phyloP scores from a whole-genome alignment of 2,113 vertebrate species.

The Micronycteris hirsuta region DNA sequence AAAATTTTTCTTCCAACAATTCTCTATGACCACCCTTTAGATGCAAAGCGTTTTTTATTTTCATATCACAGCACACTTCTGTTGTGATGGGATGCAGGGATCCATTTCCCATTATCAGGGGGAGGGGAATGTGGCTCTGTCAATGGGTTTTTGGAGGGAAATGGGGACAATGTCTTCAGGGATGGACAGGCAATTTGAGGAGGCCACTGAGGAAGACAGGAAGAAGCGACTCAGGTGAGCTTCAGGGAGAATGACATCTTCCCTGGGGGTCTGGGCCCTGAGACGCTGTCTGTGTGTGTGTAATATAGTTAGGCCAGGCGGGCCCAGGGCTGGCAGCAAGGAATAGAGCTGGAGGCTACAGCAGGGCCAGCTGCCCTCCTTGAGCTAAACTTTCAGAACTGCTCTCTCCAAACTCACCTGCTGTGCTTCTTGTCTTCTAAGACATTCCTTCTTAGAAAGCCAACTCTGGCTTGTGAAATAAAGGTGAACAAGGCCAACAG shows the following conservation, averaged over 20 bases:
- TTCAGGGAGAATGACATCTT: background rate
- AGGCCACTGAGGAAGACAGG: background rate
- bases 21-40: background rate
- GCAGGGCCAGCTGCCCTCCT: background rate
- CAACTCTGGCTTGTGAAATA: background rate
- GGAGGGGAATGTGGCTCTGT: too few relatives aligned
- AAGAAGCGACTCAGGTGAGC: background rate
- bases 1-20: background rate
- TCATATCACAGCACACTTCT: too few relatives aligned
- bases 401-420: too few relatives aligned
- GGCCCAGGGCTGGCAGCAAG: background rate
- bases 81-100: background rate
- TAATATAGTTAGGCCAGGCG: background rate
- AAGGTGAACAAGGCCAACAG: background rate
- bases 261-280: too few relatives aligned
- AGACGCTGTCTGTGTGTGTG: too few relatives aligned
- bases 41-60: background rate
- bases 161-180: background rate
- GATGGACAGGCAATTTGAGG: background rate
- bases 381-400: background rate
- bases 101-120: background rate
- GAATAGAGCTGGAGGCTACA: background rate
- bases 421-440: background rate
- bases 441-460: background rate
- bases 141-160: background rate